phyloP scores from a whole-genome alignment of 2,113 vertebrate genomes.

The Polyodon spathula region DNA sequence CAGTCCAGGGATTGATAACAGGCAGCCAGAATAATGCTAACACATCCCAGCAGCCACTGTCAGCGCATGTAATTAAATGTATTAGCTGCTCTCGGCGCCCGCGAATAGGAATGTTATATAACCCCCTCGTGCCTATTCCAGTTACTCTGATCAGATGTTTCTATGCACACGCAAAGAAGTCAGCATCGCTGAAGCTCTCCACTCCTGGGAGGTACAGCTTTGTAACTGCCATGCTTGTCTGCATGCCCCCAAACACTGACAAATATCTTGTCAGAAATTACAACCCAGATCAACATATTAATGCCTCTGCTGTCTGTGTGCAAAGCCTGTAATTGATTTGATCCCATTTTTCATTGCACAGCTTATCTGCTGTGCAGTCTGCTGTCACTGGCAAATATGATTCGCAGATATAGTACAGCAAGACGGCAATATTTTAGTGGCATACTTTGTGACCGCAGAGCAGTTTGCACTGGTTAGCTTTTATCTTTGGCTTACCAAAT shows the following conservation, averaged over 20 bases:
- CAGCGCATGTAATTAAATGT: background rate
- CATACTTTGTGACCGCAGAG: background rate
- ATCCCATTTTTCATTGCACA: background rate
- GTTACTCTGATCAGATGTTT: background rate
- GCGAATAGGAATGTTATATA: too few relatives aligned
- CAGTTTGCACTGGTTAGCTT: background rate
- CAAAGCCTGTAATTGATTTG: conserved; percentile 13
- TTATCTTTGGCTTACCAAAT: too few relatives aligned
- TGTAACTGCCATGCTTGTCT: background rate
- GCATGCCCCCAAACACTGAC: background rate
- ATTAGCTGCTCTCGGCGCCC: background rate
- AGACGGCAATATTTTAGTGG: background rate
- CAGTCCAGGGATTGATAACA: too few relatives aligned
- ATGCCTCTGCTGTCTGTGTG: conserved; percentile 9
- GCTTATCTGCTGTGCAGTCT: background rate
- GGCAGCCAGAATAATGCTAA: background rate
- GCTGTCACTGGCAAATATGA: background rate
- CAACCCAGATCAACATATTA: conserved; percentile 1
- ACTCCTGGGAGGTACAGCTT: background rate
- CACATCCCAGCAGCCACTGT: background rate
- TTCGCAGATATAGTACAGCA: background rate
- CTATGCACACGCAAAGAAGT: background rate
- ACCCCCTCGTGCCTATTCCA: background rate
- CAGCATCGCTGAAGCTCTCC: background rate
- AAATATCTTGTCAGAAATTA: conserved; percentile 4